Base-by-base conservation (phyloP, 2,797 vertebrate genomes). In the Sebastes trivittatus region DNA sequence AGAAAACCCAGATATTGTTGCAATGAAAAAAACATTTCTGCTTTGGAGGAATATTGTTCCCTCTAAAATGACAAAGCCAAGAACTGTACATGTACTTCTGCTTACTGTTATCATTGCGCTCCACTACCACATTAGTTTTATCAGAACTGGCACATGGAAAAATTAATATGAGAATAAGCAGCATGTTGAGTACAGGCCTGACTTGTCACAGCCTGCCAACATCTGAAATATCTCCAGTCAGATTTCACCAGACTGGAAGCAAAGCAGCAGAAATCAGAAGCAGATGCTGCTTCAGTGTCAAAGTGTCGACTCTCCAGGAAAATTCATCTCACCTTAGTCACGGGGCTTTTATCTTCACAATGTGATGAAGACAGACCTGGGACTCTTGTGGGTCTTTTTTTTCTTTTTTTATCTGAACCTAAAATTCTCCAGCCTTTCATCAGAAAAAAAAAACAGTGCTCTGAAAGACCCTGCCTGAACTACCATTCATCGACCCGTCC, bases 121-220 rank as follows among this genome's bases (percentile, higher is more conserved):
- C 61, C 23, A 74, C 77, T 78, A 86, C 13, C 80, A 11, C 56
- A 67, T 84, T 75, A 83, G 70, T 76, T 86, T 60, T 65, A 60
- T 77, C 74, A 75, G 71, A 88, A 77, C 38, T 85, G 73, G 58
- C 69, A 86, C 49, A 68, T 34, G 38, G 56, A 59, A 22, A 77
- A 81, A 84, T 70, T 4, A 72, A 82, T 59, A 72, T 66, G 38
- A 80, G 64, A 87, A 74, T 77, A 69, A 84, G 32, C 9, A 38
- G 56, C 81, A 61, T 63, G 59, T 68, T 67, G 66, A 75, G 66
- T 18, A 62, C 68, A 68, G 63, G 52, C 60, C 55, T 63, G 75
- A 59, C 69, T 83, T 87, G 86, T 88, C 66, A 88, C 61, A 80
- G 56, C 68, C 80, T 86, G 78, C 61, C 76, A 81, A 79, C 60